phyloP scores from a whole-genome alignment of 2,797 vertebrate species.

The Morelia viridis region DNA sequence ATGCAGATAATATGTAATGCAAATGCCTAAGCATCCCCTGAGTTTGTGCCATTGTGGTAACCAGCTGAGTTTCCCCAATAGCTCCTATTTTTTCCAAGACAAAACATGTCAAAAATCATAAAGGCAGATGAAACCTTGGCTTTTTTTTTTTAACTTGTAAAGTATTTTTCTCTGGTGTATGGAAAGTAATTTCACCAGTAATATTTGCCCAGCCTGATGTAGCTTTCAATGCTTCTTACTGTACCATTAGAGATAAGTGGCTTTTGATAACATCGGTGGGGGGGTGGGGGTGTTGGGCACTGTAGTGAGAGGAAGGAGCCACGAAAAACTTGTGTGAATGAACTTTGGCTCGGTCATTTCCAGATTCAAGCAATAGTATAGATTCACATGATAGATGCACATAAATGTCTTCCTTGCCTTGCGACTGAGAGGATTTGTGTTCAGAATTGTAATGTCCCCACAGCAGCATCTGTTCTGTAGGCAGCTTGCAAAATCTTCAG shows the following conservation, averaged over 20 bases:
- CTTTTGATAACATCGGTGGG: too few species aligned
- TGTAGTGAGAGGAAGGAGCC: background rate
- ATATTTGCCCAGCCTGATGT: background rate
- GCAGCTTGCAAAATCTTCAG: too few species aligned
- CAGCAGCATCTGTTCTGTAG: background rate
- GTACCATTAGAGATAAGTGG: background rate
- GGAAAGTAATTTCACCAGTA: background rate
- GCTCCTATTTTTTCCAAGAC: background rate
- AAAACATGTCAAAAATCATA: background rate
- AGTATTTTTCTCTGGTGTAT: background rate
- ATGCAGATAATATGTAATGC: background rate
- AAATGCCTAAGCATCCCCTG: background rate
- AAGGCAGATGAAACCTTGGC: background rate
- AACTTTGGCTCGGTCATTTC: background rate
- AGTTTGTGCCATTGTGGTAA: too few species aligned
- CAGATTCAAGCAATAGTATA: background rate
- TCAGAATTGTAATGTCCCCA: background rate
- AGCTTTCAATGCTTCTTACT: too few species aligned
- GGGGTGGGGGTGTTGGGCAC: fast-evolving
- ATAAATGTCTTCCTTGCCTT: background rate
- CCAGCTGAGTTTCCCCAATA: background rate
- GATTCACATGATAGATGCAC: background rate
- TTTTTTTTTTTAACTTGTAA: background rate
- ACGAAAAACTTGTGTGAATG: background rate
- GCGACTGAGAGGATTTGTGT: background rate